Base-by-base conservation (phyloP, 2,113 vertebrate species). In the Speoplatyrhinus poulsoni region DNA sequence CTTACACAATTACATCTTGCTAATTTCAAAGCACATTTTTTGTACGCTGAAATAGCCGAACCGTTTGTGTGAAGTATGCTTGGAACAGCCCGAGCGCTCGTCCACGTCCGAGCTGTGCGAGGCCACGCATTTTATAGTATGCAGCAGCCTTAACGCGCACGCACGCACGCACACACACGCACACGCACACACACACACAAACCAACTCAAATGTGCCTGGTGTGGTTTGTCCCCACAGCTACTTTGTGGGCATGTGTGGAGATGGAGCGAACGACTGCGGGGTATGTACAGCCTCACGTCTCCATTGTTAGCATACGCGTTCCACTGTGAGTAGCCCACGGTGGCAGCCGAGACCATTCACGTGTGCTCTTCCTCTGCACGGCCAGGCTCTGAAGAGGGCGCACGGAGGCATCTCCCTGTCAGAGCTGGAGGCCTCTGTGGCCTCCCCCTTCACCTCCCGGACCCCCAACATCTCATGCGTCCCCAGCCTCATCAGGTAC, bases 181-280 rank as follows among this genome's bases (percentile, higher is more conserved):
- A 60, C 19, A 19, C 26, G 26, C 26, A 6, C 41, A 12, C 11
- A 50, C 57, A 60, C 7, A 41, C 12, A 49, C 36, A 41, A 41
- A 5, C 36, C 36, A 26, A 26, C 26, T 41, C 41, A 4, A 32
- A 5, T 46, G 15, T n/a, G 19, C 49, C 19, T 49, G 15, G 41
- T n/a, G 12, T 46, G 9, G 12, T 58, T 19, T 88, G 85, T 72
- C 1, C 36, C 76, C 71, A 3, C 85, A 99, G 98, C 85, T 99
- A 99, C 87, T 97, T 94, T 79, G 97, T 99, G 67, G 97, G 96
- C 52, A 99, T 99, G 97, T 99, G 98, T 69, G 98, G 98, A 72
- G 98, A 99, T 52, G 98, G 97, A 55, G 97, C 96, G 41, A 99
- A 99, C 58, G 98, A 99, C 82, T 99, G 98, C 88, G 98, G 98